phyloP scores from a whole-genome alignment of 1,140 invertebrate species.

The Listronotus bonariensis region DNA sequence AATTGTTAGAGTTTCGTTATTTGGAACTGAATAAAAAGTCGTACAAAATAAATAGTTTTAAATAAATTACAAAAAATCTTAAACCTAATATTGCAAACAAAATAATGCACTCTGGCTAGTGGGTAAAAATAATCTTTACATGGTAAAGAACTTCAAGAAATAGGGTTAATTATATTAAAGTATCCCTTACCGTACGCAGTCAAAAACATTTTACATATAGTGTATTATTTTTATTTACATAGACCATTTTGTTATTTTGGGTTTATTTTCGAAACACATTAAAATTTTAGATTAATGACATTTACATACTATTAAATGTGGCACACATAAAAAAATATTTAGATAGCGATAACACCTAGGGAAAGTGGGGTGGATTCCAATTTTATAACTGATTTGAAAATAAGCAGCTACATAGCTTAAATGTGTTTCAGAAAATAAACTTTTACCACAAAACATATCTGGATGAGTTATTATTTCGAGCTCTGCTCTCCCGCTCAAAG shows the following conservation, averaged over 20 bases:
- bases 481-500: constrained; percentile 20
- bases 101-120: constrained; percentile 12
- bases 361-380: no score
- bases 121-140: constrained; percentile 11
- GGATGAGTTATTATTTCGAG: constrained; percentile 25
- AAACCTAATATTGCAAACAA: constrained; percentile 13
- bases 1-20: no score
- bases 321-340: no score
- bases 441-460: constrained; percentile 30
- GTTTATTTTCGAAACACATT: no score
- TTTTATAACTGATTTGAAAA: no score
- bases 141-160: constrained; percentile 18
- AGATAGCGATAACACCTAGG: no score
- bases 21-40: no score
- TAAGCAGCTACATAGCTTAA: background rate
- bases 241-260: no score
- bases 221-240: background rate
- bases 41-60: no score
- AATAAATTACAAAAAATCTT: background rate
- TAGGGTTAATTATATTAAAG: background rate
- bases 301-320: no score
- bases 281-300: no score
- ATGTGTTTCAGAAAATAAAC: background rate
- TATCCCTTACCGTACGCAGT: background rate
- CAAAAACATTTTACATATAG: background rate